Evolutionary conservation across 1,140 invertebrate species (phyloP).

Genomic region (Halesus radiatus): DNA sequence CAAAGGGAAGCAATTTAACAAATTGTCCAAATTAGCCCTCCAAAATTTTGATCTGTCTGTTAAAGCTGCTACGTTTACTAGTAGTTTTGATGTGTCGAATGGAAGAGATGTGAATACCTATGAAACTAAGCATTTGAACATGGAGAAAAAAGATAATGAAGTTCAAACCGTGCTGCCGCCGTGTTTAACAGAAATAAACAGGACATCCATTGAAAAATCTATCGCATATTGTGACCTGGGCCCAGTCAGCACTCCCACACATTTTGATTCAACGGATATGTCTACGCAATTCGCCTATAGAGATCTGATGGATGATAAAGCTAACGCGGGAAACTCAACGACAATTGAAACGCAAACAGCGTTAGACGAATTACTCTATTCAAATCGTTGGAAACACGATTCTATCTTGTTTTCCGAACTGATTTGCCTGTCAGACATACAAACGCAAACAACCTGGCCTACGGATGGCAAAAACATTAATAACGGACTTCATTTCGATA

Average conservation of each 20-base stretch:
- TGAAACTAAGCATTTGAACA: not conserved
- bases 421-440: constrained; percentile 31
- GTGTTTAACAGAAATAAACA: not conserved
- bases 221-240: not conserved
- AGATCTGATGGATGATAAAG: not conserved
- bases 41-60: no score
- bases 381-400: constrained; percentile 7
- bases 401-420: constrained; percentile 18
- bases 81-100: no score
- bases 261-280: not conserved
- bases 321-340: not conserved
- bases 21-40: no score
- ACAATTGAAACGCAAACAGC: constrained; percentile 38
- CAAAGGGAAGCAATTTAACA: no score
- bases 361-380: constrained; percentile 35
- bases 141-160: not conserved
- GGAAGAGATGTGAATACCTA: not conserved
- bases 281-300: not conserved
- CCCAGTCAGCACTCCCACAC: not conserved
- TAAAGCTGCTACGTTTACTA: no score
- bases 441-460: constrained; percentile 26
- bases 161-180: not conserved
- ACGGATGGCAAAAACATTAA: not conserved
- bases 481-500: not conserved
- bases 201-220: not conserved